Evolutionary conservation across 2,888 invertebrate species (phyloP), one percentile per base, ranked within the genome.

Genomic region (Plutella xylostella): DNA sequence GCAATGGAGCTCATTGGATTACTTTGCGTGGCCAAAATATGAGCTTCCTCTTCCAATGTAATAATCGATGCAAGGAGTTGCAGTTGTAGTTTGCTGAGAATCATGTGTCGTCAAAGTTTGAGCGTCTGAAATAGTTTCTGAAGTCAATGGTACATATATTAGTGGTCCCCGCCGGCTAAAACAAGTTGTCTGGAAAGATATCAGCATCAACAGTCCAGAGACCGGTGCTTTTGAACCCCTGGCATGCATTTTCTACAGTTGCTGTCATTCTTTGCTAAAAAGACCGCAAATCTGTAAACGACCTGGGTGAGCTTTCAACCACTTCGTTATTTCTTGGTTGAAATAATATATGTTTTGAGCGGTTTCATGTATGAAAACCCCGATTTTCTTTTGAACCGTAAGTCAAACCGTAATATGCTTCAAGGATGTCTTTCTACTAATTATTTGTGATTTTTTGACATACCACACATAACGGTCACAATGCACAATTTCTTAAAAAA

Each of bases 131-230:
- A 5, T n/a, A 4, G 33, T 22, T 40, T 45, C 28, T 31, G 49
- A 25, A n/a, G 55, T 49, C 31, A n/a, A n/a, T n/a, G n/a, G n/a
- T n/a, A n/a, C n/a, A n/a, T n/a, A 53, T 55, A 28, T 59, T 51
- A 42, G 60, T 63, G 14, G 54, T 55, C 42, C 55, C 55, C 21
- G 59, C 51, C 15, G 60, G 55, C 9, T 50, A 54, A 52, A 52
- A 63, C 49, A 58, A 34, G 41, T 50, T 43, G 42, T 38, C 39
- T 4, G 48, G 47, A 40, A 52, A 49, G 31, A 51, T 44, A 9
- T 52, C 42, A 14, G 47, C 48, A 39, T 51, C 43, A 2, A 49
- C 2, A 5, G 52, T 48, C 48, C 49, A 48, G 9, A 50, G 20
- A 3, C 52, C 49, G 22, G 49, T 52, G 43, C 33, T 56, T 40